Base-by-base conservation (phyloP, 2,113 vertebrate species). In the Phalacrocorax pelagicus region DNA sequence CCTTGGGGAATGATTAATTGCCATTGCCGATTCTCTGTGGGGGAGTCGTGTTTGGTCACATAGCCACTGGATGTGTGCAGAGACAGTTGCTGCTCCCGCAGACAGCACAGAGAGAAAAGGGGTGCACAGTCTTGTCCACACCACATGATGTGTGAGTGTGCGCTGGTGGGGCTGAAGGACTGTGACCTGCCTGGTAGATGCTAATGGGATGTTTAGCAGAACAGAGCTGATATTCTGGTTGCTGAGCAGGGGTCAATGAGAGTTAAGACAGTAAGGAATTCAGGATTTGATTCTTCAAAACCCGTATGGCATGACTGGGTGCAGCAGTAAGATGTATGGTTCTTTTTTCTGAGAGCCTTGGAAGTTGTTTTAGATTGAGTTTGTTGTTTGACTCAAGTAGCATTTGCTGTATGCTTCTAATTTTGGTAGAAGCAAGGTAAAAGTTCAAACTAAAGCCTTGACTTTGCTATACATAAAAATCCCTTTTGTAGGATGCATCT, bases 401-500 rank as follows among this genome's bases (percentile, higher is more conserved):
- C 40, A 6, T 86, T 89, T 84, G 40, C 77, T 87, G 20, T 23
- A 3, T 49, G 52, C n/a, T 72, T 69, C 77, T 85, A 49, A 30
- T 81, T 90, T 84, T 87, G 77, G 57, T 74, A 30, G 83, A 71
- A 94, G 81, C 44, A 42, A 66, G 21, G 30, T 71, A 67, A 32
- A 88, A 84, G 61, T 94, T 92, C 70, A 54, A 42, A 58, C 40
- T 49, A 27, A 59, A 86, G 77, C 73, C 72, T 83, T 81, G 69
- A 63, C 55, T 92, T 78, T 0, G 0, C 20, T 87, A 10, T 74
- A 49, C 27, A 32, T 79, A 69, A 87, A 91, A 65, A 36, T 67
- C 70, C 58, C 44, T 92, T 90, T 85, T 87, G 59, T 72, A 81
- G 44, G 57, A 15, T 78, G 12, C 3, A 0, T 67, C 58, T 46